Conservation (phyloP, 2,888 invertebrate genomes). For the Platycheirus albimanus region DNA sequence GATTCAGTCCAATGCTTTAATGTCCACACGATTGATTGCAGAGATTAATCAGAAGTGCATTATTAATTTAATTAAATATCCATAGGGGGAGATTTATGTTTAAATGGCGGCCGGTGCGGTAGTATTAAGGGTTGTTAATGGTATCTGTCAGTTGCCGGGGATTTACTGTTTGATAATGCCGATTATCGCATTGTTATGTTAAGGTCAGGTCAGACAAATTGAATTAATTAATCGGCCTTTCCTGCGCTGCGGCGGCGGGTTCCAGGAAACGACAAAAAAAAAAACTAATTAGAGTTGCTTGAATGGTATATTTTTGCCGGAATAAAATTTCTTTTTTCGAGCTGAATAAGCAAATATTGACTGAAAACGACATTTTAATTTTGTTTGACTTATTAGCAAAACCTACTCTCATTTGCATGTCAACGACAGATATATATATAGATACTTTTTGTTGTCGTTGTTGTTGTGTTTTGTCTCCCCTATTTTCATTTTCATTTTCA, state of each 20-base stretch:
- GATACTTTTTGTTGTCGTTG: too few relatives aligned
- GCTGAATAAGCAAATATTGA: not conserved
- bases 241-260: too few relatives aligned
- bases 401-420: conserved; percentile 2
- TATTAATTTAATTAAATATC: conserved; percentile 58
- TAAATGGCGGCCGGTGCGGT: not conserved
- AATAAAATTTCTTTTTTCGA: not conserved
- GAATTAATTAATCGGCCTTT: not conserved
- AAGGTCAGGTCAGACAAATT: conserved; percentile 18
- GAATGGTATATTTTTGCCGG: not conserved
- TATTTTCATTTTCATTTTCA: not conserved
- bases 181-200: too few relatives aligned
- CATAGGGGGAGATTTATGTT: conserved; percentile 4
- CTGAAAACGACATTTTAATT: not conserved
- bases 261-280: not conserved
- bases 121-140: conserved; percentile 30
- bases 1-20: conserved; percentile 2
- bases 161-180: conserved; percentile 12
- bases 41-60: conserved; percentile 45
- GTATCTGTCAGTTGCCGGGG: not conserved
- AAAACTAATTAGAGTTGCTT: not conserved
- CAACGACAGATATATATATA: not conserved
- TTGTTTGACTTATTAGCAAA: not conserved
- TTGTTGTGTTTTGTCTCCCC: too few relatives aligned
- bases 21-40: conserved; percentile 42